These are phyloP conservation scores for Theonella swinhoei DNA, from an alignment of 37 sponge, comb jelly and placozoan genomes.

Conservation along the genomic window DNA sequence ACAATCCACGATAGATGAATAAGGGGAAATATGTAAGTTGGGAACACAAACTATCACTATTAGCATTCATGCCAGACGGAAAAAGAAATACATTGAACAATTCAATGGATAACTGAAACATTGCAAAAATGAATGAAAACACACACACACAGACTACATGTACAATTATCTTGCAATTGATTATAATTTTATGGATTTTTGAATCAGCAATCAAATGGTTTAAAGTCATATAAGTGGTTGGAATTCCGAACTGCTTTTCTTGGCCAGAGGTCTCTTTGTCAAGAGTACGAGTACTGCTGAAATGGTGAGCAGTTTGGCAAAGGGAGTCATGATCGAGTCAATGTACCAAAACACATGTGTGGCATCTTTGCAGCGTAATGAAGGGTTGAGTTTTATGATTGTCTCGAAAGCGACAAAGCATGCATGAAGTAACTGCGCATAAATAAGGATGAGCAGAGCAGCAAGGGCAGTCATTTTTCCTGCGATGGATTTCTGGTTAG, in stretches of 20 bases:
- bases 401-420: neutral
- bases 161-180: too few species aligned
- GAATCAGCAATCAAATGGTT: too few species aligned
- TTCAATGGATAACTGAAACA: too few species aligned
- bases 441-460: neutral
- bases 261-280: neutral
- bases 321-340: neutral
- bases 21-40: too few species aligned
- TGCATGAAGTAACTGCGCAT: neutral
- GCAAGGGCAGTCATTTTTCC: neutral
- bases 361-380: neutral
- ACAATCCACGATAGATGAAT: too few species aligned
- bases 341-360: neutral
- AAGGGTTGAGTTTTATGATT: neutral
- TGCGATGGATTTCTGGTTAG: neutral
- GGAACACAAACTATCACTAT: too few species aligned
- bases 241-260: neutral
- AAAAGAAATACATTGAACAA: too few species aligned
- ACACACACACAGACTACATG: too few species aligned
- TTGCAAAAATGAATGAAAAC: too few species aligned
- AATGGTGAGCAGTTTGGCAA: neutral
- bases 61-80: too few species aligned
- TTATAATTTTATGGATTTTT: too few species aligned
- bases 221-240: neutral
- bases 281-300: neutral